phyloP scores from a whole-genome alignment of 2,888 invertebrate species.

The Mystacides longicornis region DNA sequence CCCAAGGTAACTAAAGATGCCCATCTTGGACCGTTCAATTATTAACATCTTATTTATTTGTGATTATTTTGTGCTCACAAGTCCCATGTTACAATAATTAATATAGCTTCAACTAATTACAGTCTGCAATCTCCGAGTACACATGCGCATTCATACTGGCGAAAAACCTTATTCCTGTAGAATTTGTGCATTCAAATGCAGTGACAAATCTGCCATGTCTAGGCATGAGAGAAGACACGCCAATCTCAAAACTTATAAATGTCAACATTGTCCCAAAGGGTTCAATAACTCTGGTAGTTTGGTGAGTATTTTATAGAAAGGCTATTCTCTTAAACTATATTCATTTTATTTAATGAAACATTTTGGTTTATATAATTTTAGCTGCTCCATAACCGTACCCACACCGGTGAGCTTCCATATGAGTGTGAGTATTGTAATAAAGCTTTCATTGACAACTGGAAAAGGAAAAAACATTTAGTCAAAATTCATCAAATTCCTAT shows the following conservation, averaged over 20 bases:
- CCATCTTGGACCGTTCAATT: too few species aligned
- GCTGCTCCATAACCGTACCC: conserved; percentile 40
- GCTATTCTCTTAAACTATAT: too few species aligned
- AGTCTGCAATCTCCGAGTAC: conserved; percentile 40
- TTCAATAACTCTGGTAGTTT: conserved; percentile 38
- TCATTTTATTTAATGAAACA: background rate
- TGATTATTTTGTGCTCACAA: too few species aligned
- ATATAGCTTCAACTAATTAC: conserved; percentile 10
- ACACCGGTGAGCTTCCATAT: conserved; percentile 44
- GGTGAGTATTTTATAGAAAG: conserved; percentile 30
- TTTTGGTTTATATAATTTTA: conserved; percentile 28
- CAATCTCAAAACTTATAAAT: conserved; percentile 31
- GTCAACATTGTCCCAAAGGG: conserved; percentile 36
- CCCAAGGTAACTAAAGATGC: conserved; percentile 37
- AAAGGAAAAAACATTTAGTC: conserved; percentile 44
- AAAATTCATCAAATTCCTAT: conserved; percentile 37
- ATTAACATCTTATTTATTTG: background rate
- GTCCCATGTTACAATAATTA: too few species aligned
- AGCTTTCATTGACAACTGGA: conserved; percentile 44
- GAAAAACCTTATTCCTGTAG: conserved; percentile 38
- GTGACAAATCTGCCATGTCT: conserved; percentile 35
- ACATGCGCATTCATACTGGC: conserved; percentile 40
- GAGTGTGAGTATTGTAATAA: conserved; percentile 37
- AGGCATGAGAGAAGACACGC: conserved; percentile 38
- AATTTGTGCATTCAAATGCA: conserved; percentile 36